These are phyloP conservation scores for Fregata magnificens DNA, from an alignment of 2,113 vertebrate genomes.

Conservation along the genomic window DNA sequence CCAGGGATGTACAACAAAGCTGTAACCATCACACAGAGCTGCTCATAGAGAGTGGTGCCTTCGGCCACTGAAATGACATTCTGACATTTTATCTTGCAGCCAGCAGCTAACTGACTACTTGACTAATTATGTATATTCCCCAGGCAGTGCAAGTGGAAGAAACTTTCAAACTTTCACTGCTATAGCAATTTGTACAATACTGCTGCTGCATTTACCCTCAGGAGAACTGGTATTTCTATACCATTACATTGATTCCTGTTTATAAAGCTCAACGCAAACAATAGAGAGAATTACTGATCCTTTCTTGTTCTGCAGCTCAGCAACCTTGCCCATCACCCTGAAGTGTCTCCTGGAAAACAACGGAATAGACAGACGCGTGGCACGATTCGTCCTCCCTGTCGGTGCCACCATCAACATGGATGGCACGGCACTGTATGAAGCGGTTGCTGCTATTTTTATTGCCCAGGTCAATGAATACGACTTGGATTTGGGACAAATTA, in stretches of 20 bases:
- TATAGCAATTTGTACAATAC: fast-evolving
- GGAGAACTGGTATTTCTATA: neutral
- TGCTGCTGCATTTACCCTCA: neutral
- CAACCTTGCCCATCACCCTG: constrained; percentile 89
- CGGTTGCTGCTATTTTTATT: constrained; percentile 88
- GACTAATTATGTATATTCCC: fast-evolving
- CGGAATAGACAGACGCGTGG: constrained; percentile 81
- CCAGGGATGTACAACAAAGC: neutral
- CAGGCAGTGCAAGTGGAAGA: neutral
- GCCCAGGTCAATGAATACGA: constrained; percentile 89
- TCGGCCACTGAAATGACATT: neutral
- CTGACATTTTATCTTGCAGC: neutral
- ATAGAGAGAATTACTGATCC: fast-evolving
- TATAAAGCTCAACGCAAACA: fast-evolving
- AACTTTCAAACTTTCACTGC: neutral
- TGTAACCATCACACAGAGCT: neutral
- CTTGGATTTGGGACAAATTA: constrained; percentile 85
- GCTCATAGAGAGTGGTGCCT: fast-evolving
- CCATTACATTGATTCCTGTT: fast-evolving
- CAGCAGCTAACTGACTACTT: neutral
- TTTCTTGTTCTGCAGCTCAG: constrained; percentile 75
- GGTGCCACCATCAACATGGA: constrained; percentile 93
- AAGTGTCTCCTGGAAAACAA: constrained; percentile 92
- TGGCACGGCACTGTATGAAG: constrained; percentile 86
- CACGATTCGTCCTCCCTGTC: constrained; percentile 85